phyloP scores from a whole-genome alignment of 2,113 vertebrate genomes.

The Stictonetta naevosa region DNA sequence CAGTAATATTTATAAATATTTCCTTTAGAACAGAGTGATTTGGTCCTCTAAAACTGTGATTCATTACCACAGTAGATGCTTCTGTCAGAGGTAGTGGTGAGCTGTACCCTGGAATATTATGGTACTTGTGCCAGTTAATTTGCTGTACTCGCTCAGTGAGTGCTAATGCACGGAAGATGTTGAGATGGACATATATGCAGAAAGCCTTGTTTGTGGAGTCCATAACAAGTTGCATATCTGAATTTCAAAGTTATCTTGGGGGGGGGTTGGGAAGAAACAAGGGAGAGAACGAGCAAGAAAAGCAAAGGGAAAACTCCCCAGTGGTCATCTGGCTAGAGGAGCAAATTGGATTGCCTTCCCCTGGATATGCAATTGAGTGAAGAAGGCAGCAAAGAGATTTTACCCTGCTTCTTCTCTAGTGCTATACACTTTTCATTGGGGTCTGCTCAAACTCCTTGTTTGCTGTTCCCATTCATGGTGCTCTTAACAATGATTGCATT shows the following conservation, averaged over 20 bases:
- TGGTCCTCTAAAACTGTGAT: background rate
- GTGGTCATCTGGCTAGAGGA: background rate
- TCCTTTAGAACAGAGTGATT: background rate
- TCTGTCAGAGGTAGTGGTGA: background rate
- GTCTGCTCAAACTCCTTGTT: background rate
- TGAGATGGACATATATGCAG: background rate
- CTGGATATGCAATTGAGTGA: background rate
- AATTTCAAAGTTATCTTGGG: background rate
- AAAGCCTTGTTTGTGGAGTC: background rate
- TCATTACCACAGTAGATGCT: background rate
- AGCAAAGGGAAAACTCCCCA: background rate
- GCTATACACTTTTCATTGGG: background rate
- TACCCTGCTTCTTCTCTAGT: background rate
- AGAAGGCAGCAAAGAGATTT: background rate
- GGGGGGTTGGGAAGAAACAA: background rate
- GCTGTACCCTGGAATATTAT: background rate
- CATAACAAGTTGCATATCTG: fast-evolving
- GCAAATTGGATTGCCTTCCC: background rate
- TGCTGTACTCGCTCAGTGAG: background rate
- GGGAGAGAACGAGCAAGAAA: background rate
- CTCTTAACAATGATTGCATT: background rate
- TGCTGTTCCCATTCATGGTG: background rate
- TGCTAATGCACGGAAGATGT: background rate
- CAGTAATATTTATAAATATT: background rate
- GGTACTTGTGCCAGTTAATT: background rate